phyloP scores from a whole-genome alignment of 2,797 vertebrate species.

The Iguana delicatissima region DNA sequence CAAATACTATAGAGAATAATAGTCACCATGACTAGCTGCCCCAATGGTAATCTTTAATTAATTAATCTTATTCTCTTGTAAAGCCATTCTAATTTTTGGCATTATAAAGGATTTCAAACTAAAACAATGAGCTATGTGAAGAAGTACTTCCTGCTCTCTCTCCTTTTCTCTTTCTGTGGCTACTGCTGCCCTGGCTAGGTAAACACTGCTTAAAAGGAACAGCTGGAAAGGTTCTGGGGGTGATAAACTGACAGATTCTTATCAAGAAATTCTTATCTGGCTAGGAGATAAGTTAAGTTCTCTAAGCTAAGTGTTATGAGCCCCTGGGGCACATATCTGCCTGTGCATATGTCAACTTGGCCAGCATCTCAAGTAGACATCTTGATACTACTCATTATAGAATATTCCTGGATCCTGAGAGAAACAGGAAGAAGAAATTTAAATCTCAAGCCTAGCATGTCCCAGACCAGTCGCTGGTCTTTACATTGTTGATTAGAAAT shows the following conservation, averaged over 20 bases:
- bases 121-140: not conserved
- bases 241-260: not conserved
- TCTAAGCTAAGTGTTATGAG: not conserved
- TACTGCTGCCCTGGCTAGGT: not conserved
- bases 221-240: not conserved
- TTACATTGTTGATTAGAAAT: not conserved
- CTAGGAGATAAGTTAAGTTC: not conserved
- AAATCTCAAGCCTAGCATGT: not conserved
- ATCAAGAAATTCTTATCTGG: not conserved
- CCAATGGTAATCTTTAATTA: not conserved
- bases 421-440: not conserved
- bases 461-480: not conserved
- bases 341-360: not conserved
- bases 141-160: not conserved
- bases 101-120: not conserved
- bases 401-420: not conserved
- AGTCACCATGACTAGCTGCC: not conserved
- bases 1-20: not conserved
- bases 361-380: not conserved
- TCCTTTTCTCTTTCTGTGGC: not conserved
- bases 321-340: not conserved
- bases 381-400: not conserved
- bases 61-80: not conserved
- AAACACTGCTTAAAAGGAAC: not conserved
- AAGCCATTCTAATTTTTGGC: not conserved